Evolutionary conservation across 2,797 vertebrate genomes (phyloP).

Genomic region (Parauchenoglanis ngamensis): DNA sequence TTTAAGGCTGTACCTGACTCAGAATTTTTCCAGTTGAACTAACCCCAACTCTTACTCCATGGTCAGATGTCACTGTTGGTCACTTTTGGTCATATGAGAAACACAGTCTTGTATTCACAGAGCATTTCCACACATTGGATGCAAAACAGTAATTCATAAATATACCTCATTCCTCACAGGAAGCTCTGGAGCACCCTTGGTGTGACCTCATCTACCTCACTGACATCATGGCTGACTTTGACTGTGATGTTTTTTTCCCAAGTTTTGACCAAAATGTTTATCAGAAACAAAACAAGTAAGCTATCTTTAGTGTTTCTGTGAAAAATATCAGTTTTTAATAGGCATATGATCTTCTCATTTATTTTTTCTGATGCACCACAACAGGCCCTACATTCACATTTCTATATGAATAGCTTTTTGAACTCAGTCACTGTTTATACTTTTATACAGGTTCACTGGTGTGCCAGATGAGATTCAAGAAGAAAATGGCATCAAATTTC

Average conservation of each 20-base stretch:
- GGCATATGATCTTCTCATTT: not conserved
- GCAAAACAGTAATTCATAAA: not conserved
- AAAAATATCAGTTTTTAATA: not conserved
- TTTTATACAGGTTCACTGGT: conserved; percentile 69
- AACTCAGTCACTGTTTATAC: conserved; percentile 3
- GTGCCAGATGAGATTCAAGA: conserved; percentile 76
- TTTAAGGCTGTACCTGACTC: too few relatives aligned
- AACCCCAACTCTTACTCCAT: too few relatives aligned
- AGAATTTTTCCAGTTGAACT: too few relatives aligned
- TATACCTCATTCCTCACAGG: conserved; percentile 62
- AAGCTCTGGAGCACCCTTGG: conserved; percentile 75
- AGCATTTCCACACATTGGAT: not conserved
- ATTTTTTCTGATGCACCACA: not conserved
- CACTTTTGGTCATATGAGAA: not conserved
- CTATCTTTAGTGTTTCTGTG: not conserved
- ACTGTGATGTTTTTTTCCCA: conserved; percentile 82
- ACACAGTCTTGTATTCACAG: not conserved
- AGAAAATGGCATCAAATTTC: conserved; percentile 78
- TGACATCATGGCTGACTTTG: conserved; percentile 77
- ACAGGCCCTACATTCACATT: not conserved
- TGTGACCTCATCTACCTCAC: conserved; percentile 80
- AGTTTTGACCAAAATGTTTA: conserved; percentile 72
- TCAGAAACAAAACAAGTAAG: conserved; percentile 72
- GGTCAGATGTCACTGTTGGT: not conserved
- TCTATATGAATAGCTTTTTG: not conserved